Conservation (phyloP, 2,797 vertebrate genomes). For the Chloroceryle amazona region DNA sequence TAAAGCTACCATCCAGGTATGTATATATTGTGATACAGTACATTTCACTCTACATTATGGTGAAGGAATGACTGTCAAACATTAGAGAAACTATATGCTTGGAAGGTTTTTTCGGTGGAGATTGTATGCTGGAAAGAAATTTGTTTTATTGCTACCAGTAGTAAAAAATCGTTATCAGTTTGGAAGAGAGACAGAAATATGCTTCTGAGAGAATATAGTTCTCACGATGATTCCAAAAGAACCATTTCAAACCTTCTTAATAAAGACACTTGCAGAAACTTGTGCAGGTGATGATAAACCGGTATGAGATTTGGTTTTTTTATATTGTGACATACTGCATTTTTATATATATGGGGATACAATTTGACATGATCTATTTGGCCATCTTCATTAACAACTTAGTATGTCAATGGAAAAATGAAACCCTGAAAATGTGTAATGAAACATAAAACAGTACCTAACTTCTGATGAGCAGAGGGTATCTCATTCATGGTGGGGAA, state of each 20-base stretch:
- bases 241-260: slow-evolving; percentile 1
- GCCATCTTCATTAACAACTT: slow-evolving; percentile 29
- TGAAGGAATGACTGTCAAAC: slow-evolving; percentile 6
- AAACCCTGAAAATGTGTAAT: slow-evolving; percentile 5
- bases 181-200: background rate
- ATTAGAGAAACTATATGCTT: background rate
- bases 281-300: slow-evolving; percentile 1
- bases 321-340: background rate
- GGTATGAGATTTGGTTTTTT: background rate
- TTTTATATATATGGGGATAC: background rate
- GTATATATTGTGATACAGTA: background rate
- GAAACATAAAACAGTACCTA: slow-evolving; percentile 36
- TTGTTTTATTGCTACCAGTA: background rate
- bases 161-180: slow-evolving; percentile 19
- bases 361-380: slow-evolving; percentile 35
- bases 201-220: background rate
- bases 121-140: background rate
- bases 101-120: background rate
- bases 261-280: background rate
- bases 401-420: background rate
- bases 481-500: slow-evolving; percentile 24
- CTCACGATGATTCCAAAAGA: background rate
- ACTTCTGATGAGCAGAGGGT: slow-evolving; percentile 48
- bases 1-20: background rate
- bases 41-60: background rate